Evolutionary conservation across 2,113 vertebrate genomes (phyloP), one percentile per base, ranked within the genome.

Genomic region (Petromus typicus): DNA sequence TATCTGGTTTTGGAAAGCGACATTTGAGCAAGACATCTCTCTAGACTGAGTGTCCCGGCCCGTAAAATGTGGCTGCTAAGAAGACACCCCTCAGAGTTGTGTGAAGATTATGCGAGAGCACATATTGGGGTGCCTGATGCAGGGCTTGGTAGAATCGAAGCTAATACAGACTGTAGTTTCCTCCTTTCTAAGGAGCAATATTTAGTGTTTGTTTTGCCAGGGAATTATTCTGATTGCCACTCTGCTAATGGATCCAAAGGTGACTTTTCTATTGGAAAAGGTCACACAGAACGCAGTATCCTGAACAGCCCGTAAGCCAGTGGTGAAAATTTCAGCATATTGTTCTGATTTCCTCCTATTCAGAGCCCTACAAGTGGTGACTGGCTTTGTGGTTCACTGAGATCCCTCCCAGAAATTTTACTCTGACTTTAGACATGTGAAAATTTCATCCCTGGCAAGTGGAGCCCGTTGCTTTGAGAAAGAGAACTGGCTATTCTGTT

Each of bases 301-400:
- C 93, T 95, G 92, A 94, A 63, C 90, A 90, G 75, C 96, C 64
- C 66, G 84, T 54, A 45, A n/a, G 34, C 87, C 32, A 17, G 12
- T 2, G 59, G 45, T 94, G 92, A 97, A 86, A 91, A 94, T 48
- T 51, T 80, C 37, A n/a, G 66, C 67, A 30, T 84, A 87, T 90
- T 93, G 78, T 95, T 87, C n/a, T 5, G 11, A 71, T 96, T 97
- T 97, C 95, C 93, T 94, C 45, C 96, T 69, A 97, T 96, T 93
- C 91, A 95, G 92, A 76, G 89, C 34, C 45, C 18, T 51, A 25
- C 73, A 71, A 54, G 32, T 54, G 63, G 90, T 95, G 80, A 92
- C 86, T 76, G 64, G 71, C 57, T 63, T 63, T 81, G 63, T 96
- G 96, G 96, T 96, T 94, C 90, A 96, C 82, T 25, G 54, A 92